These are phyloP conservation scores for Arctia plantaginis DNA, from an alignment of 2,888 invertebrate species.

Conservation along the genomic window DNA sequence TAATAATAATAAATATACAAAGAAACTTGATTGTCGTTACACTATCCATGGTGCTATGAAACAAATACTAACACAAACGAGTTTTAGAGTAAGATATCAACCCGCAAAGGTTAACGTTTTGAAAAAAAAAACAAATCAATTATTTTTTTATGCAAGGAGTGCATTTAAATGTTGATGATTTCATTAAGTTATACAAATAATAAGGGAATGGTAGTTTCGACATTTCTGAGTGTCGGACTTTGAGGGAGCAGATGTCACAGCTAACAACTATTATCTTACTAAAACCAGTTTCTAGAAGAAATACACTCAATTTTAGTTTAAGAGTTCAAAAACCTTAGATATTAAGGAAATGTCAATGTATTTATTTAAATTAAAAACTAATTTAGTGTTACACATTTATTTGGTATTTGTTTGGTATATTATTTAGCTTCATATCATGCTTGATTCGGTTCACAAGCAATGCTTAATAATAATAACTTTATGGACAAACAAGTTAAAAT, in stretches of 20 bases:
- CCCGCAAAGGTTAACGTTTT: neutral
- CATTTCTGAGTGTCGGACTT: neutral
- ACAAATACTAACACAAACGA: neutral
- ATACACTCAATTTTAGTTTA: conserved; percentile 13
- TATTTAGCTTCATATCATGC: conserved; percentile 33
- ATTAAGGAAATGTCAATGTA: conserved; percentile 38
- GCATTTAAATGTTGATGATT: neutral
- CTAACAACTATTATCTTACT: conserved; percentile 4
- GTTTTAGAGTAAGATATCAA: neutral
- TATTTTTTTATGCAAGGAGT: neutral
- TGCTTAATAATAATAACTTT: conserved; percentile 29
- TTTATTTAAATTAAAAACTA: conserved; percentile 27
- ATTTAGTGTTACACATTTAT: conserved; percentile 29
- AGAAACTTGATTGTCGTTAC: neutral
- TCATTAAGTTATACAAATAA: neutral
- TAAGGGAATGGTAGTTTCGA: neutral
- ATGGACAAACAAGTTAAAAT: conserved; percentile 10
- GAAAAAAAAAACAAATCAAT: neutral
- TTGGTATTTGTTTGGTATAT: conserved; percentile 32
- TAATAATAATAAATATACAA: neutral
- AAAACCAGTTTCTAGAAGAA: conserved; percentile 34
- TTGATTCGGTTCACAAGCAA: conserved; percentile 37
- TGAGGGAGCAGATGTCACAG: conserved; percentile 20
- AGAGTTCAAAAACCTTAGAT: conserved; percentile 50
- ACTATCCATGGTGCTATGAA: neutral